phyloP scores from a whole-genome alignment of 2,797 vertebrate species.

The Notamacropus eugenii region DNA sequence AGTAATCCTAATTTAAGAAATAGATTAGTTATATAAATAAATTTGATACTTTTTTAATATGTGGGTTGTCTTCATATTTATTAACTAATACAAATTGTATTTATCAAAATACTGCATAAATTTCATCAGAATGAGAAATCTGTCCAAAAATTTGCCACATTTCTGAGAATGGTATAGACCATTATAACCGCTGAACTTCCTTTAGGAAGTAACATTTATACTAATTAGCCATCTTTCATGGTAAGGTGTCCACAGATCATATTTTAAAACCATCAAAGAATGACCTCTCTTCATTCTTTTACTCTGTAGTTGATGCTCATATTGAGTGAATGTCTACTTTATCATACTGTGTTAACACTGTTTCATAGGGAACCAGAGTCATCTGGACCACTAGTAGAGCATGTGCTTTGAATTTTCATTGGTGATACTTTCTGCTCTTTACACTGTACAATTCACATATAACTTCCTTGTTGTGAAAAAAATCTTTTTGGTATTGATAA shows the following conservation, averaged over 20 bases:
- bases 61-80: background rate
- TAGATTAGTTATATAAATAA: constrained; percentile 79
- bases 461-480: background rate
- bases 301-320: background rate
- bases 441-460: background rate
- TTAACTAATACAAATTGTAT: background rate
- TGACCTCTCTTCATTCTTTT: background rate
- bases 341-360: background rate
- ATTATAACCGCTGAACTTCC: background rate
- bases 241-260: background rate
- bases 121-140: background rate
- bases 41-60: constrained; percentile 84
- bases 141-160: background rate
- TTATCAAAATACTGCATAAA: background rate
- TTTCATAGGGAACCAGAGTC: background rate
- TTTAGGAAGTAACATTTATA: background rate
- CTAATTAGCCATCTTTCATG: background rate
- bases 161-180: background rate
- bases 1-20: constrained; percentile 60
- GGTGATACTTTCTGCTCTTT: background rate
- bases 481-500: background rate
- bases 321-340: background rate
- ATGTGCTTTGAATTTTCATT: background rate
- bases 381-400: background rate
- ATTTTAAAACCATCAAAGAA: background rate